Base-by-base conservation (phyloP, 2,888 invertebrate genomes). In the Eudasyphora cyanicolor region DNA sequence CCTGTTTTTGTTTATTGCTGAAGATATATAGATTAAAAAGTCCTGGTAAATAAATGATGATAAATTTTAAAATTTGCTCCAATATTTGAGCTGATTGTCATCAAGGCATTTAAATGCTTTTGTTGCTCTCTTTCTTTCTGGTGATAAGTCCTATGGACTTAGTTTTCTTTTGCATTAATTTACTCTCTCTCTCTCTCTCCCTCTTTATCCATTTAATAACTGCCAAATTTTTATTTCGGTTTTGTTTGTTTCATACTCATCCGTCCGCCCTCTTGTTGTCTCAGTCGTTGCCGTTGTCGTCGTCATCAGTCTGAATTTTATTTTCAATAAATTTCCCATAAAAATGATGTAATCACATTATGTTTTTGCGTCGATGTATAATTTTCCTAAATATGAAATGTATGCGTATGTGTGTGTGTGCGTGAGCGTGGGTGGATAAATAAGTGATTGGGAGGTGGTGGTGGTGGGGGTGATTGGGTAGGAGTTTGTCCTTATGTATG, bases 271-370 rank as follows among this genome's bases (percentile, higher is more conserved):
- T 74, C 12, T 21, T 51, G 45, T 21, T 19, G 62, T 49, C 29
- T 12, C 54, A 32, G 35, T 69, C 38, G n/a, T 49, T n/a, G 27
- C 4, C 45, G 60, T 62, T n/a, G 2, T 29, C 45, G 60, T 38
- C 73, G 24, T 38, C 19, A 12, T 29, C 35, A 45, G 45, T 8
- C 17, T 29, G 17, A 45, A 24, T 57, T 64, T 64, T 76, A 51
- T 27, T 64, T 76, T 38, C 38, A 64, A 64, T 64, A 64, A 64
- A 21, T 64, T 67, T 67, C 67, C 17, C 67, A 67, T 67, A 38
- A 42, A 38, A 67, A 67, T 67, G 67, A 67, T 67, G 67, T 67
- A 67, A 67, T 67, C 67, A 67, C 67, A 67, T 67, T 67, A 42
- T 67, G 67, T 42, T 67, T 67, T 12, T 57, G 57, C 27, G 4